Conservation (phyloP, 2,888 invertebrate genomes). For the Caenorhabditis uteleia region DNA sequence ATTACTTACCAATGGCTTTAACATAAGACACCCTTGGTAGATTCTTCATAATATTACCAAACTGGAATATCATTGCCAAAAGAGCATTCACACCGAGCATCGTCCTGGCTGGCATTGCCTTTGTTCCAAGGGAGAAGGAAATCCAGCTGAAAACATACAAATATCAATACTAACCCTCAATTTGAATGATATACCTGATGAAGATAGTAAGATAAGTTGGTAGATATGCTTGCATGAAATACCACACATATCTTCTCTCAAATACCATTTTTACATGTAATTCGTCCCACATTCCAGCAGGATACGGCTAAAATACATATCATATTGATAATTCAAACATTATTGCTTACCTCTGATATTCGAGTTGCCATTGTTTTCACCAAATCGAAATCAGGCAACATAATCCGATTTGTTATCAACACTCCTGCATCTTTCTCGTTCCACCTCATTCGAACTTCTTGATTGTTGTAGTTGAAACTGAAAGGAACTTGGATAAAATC, state of each 20-base stretch:
- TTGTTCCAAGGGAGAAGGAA: constrained; percentile 66
- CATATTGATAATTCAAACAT: background rate
- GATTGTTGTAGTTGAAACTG: constrained; percentile 69
- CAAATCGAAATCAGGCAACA: constrained; percentile 67
- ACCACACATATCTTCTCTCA: constrained; percentile 64
- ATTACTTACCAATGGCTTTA: constrained; percentile 62
- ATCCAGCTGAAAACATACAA: constrained; percentile 60
- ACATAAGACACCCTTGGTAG: constrained; percentile 68
- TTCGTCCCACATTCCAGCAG: constrained; percentile 69
- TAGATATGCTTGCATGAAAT: constrained; percentile 69
- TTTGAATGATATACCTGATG: constrained; percentile 49
- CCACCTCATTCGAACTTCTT: constrained; percentile 68
- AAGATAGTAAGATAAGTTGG: constrained; percentile 69
- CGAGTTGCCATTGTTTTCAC: constrained; percentile 47
- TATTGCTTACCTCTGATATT: constrained; percentile 30
- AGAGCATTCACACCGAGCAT: constrained; percentile 67
- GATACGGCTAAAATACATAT: constrained; percentile 48
- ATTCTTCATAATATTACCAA: constrained; percentile 66
- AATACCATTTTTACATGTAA: constrained; percentile 64
- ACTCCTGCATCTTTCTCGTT: constrained; percentile 32
- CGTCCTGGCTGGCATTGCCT: constrained; percentile 67
- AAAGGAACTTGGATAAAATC: no score
- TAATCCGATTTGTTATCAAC: constrained; percentile 53
- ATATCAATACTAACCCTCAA: background rate
- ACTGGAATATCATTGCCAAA: constrained; percentile 66